Percentiles rank a stretch among this genome's conserved stretches.
phyloP scores from a whole-genome alignment of 2,797 vertebrate genomes.

The Acanthis flammea region DNA sequence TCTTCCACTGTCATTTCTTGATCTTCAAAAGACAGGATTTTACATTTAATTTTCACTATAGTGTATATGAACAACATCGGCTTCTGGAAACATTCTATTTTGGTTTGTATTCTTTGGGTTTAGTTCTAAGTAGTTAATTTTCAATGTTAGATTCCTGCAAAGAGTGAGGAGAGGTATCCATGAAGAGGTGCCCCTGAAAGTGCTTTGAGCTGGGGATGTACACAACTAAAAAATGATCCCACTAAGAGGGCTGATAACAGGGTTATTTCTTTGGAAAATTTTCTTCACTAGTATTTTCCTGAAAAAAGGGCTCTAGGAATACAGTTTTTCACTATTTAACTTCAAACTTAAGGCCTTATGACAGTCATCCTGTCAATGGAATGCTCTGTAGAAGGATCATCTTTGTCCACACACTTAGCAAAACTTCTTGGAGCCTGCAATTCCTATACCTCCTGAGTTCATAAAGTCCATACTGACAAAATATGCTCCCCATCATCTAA shows the following conservation, averaged over 20 bases:
- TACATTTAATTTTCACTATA: background rate
- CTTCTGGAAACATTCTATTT: background rate
- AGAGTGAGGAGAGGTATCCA: background rate
- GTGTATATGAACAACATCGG: background rate
- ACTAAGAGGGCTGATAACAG: background rate
- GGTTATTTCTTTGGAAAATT: background rate
- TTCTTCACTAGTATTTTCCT: background rate
- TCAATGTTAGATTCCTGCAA: background rate
- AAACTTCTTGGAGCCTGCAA: background rate
- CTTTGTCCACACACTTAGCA: background rate
- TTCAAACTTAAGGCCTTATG: background rate
- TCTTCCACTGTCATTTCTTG: background rate
- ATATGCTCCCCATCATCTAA: background rate
- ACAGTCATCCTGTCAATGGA: background rate
- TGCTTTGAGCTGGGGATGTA: background rate
- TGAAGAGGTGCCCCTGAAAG: fast-evolving
- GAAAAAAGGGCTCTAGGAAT: background rate
- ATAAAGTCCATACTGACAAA: background rate
- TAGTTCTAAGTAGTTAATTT: background rate
- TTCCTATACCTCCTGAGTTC: background rate
- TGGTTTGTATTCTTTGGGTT: background rate
- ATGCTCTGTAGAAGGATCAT: background rate
- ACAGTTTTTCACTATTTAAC: background rate
- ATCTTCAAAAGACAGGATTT: background rate
- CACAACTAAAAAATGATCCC: background rate